A percentile compares a stretch with the other conserved stretches of the same genome.
These are phyloP conservation scores for Poecilus cupreus DNA, from an alignment of 2,888 invertebrate genomes.

Conservation along the genomic window DNA sequence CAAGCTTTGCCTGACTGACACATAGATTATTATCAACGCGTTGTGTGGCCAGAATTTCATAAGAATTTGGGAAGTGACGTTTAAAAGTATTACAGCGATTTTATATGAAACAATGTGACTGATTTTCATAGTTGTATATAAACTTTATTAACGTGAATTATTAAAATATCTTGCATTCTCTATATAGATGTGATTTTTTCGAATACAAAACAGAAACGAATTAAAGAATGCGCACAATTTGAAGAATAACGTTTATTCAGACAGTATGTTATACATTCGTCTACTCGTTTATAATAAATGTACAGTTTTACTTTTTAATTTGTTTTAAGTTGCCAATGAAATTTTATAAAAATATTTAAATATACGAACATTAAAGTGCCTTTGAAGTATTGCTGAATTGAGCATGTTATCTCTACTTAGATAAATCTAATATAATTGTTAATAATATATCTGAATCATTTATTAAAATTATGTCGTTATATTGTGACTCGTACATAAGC, in stretches of 20 bases:
- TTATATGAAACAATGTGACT: constrained; percentile 21
- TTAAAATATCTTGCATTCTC: neutral
- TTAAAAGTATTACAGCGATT: constrained; percentile 39
- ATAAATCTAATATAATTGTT: constrained; percentile 5
- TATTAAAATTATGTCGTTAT: constrained; percentile 7
- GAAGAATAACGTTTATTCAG: neutral
- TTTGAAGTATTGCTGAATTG: neutral
- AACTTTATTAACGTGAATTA: neutral
- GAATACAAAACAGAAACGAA: too few species aligned
- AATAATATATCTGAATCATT: neutral
- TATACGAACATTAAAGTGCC: constrained; percentile 12
- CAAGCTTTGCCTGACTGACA: constrained; percentile 69
- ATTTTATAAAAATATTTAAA: neutral
- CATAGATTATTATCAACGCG: neutral
- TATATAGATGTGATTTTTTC: neutral
- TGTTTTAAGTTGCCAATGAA: neutral
- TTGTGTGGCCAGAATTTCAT: constrained; percentile 48
- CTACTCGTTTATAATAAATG: neutral
- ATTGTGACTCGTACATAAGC: constrained; percentile 8
- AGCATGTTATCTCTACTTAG: constrained; percentile 4
- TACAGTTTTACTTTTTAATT: neutral
- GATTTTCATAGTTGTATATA: constrained; percentile 19
- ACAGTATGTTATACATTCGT: neutral
- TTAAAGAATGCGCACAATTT: neutral
- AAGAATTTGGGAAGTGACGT: constrained; percentile 49